A percentile compares a stretch with the other conserved stretches of the same genome.
phyloP scores from a whole-genome alignment of 2,797 vertebrate genomes.

The Sebastes glaucus region DNA sequence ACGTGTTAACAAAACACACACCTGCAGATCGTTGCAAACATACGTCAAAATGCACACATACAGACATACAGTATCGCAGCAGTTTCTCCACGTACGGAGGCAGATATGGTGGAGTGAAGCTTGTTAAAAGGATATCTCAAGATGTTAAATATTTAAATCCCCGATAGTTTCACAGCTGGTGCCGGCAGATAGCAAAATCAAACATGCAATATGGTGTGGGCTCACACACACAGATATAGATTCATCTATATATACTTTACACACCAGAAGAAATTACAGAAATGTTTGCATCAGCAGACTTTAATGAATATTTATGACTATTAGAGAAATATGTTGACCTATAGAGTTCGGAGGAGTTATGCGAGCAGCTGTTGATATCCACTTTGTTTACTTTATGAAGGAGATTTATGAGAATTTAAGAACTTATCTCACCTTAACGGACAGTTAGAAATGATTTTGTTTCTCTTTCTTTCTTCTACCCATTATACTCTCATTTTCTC shows the following conservation, averaged over 20 bases:
- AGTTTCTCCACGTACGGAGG: neutral
- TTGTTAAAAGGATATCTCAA: conserved; percentile 47
- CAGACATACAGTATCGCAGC: neutral
- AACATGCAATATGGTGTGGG: conserved; percentile 38
- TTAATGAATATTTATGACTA: conserved; percentile 61
- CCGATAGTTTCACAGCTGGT: conserved; percentile 69
- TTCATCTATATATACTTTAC: conserved; percentile 9
- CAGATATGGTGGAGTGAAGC: conserved; percentile 15
- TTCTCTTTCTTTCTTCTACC: neutral
- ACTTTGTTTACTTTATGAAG: neutral
- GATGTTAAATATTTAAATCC: conserved; percentile 73
- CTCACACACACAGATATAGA: conserved; percentile 5
- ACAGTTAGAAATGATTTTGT: neutral
- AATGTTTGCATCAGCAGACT: conserved; percentile 56
- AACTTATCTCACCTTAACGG: neutral
- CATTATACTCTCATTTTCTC: conserved; percentile 20
- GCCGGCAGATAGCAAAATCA: conserved; percentile 56
- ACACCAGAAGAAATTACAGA: conserved; percentile 20
- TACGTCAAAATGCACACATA: neutral
- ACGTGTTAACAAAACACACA: neutral
- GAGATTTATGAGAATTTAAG: neutral
- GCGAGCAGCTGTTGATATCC: conserved; percentile 35
- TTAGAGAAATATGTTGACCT: conserved; percentile 31
- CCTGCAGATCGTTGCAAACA: neutral
- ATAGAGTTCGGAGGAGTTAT: neutral